Evolutionary conservation across 2,888 invertebrate genomes (phyloP).

Genomic region (Laothoe populi): DNA sequence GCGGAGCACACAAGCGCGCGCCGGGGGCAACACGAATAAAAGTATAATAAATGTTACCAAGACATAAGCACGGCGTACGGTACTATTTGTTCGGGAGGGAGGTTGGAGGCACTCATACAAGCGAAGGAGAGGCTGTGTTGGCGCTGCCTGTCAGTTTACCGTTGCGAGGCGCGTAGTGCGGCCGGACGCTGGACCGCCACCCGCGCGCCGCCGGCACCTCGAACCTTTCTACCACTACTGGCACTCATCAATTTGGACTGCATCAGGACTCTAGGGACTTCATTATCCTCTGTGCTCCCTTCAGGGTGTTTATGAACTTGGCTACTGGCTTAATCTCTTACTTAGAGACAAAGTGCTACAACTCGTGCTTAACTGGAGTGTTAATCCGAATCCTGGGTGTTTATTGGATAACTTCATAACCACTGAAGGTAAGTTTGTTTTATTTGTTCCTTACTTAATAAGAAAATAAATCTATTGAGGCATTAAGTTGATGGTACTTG

Average conservation of each 20-base stretch:
- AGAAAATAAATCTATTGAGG: neutral
- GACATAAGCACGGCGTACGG: slow-evolving; percentile 81
- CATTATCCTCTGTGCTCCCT: slow-evolving; percentile 55
- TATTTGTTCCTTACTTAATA: neutral
- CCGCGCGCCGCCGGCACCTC: slow-evolving; percentile 78
- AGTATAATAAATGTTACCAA: slow-evolving; percentile 81
- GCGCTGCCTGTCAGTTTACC: slow-evolving; percentile 82
- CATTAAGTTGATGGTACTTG: neutral
- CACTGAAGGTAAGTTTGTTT: slow-evolving; percentile 62
- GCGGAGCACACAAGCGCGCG: slow-evolving; percentile 64
- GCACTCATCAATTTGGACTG: slow-evolving; percentile 54
- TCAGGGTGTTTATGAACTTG: slow-evolving; percentile 59
- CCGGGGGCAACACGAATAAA: slow-evolving; percentile 70
- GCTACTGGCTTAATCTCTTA: slow-evolving; percentile 56
- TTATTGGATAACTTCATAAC: slow-evolving; percentile 77
- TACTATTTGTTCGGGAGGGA: slow-evolving; percentile 84
- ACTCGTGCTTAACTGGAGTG: slow-evolving; percentile 81
- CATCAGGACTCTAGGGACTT: slow-evolving; percentile 53
- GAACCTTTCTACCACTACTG: slow-evolving; percentile 57
- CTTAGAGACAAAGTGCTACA: slow-evolving; percentile 76
- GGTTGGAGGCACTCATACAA: slow-evolving; percentile 81
- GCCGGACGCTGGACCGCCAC: slow-evolving; percentile 79
- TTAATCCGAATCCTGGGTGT: slow-evolving; percentile 76
- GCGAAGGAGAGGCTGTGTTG: slow-evolving; percentile 80
- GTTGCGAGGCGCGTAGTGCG: slow-evolving; percentile 84